Conservation (phyloP, 2,113 vertebrate genomes). For the Siniperca chuatsi region DNA sequence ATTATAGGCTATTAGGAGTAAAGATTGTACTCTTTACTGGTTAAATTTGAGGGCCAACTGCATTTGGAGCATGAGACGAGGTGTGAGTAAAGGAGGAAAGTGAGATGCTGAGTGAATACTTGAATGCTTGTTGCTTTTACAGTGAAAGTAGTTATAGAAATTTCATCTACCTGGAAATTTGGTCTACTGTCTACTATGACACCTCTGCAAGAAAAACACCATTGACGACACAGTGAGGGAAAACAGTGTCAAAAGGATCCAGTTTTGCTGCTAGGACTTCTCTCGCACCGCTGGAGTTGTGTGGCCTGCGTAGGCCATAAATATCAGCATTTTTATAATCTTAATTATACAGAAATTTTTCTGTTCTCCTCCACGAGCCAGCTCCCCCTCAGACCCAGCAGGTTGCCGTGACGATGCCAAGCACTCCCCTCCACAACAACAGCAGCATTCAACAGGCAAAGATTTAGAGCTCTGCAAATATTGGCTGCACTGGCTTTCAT, state of each 20-base stretch:
- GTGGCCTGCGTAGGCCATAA: conserved; percentile 49
- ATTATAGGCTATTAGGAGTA: conserved; percentile 54
- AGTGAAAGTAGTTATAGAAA: conserved; percentile 12
- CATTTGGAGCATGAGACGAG: conserved; percentile 45
- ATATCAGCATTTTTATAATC: conserved; percentile 70
- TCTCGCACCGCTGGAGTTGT: conserved; percentile 28
- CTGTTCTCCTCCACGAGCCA: conserved; percentile 64
- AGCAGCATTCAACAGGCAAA: conserved; percentile 71
- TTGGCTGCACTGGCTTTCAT: conserved; percentile 52
- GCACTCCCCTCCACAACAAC: conserved; percentile 71
- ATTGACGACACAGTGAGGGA: conserved; percentile 27
- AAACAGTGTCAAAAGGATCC: conserved; percentile 39
- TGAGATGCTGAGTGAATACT: conserved; percentile 22
- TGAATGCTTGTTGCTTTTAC: conserved; percentile 15
- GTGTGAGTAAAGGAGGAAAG: conserved; percentile 20
- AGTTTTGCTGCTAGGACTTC: conserved; percentile 31
- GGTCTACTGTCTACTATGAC: background rate
- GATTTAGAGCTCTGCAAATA: conserved; percentile 77
- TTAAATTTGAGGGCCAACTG: conserved; percentile 41
- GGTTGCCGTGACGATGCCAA: conserved; percentile 74
- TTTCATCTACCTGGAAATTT: background rate
- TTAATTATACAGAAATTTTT: conserved; percentile 71
- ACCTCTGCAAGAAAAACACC: conserved; percentile 32
- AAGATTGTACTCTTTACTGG: conserved; percentile 60
- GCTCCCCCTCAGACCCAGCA: conserved; percentile 71